A percentile compares a stretch with the other conserved stretches of the same genome.
These are phyloP conservation scores for Polyodon spathula DNA, from an alignment of 2,113 vertebrate species.

Conservation along the genomic window DNA sequence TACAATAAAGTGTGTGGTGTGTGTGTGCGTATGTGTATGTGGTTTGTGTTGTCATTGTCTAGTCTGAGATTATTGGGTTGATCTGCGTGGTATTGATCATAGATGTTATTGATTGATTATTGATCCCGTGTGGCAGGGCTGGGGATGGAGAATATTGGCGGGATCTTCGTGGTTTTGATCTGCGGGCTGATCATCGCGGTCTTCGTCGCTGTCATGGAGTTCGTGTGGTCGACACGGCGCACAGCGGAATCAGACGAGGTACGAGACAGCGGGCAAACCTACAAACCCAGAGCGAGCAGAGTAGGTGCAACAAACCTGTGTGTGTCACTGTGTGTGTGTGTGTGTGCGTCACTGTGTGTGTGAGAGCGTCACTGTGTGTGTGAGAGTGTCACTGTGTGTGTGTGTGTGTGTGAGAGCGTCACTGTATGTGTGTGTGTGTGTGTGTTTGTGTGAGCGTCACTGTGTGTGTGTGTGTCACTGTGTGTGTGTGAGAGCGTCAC, in stretches of 20 bases:
- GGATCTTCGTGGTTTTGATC: constrained; percentile 83
- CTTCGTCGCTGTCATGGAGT: constrained; percentile 84
- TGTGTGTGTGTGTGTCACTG: constrained; percentile 15
- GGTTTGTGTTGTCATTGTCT: no score
- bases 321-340: constrained; percentile 18
- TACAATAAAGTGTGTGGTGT: no score
- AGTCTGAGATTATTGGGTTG: no score
- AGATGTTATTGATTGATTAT: no score
- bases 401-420: not conserved
- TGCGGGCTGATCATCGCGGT: constrained; percentile 83
- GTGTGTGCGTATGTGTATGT: no score
- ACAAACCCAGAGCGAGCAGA: constrained; percentile 62
- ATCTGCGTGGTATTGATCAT: no score
- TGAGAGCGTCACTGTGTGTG: constrained; percentile 47
- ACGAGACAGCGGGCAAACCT: constrained; percentile 52
- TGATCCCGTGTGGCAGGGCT: constrained; percentile 42
- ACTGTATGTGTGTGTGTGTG: constrained; percentile 31
- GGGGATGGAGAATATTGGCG: constrained; percentile 85
- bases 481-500: constrained; percentile 12
- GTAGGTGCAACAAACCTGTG: no score
- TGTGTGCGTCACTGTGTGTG: not conserved
- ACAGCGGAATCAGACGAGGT: constrained; percentile 76
- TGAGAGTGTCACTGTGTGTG: constrained; percentile 22
- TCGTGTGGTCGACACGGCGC: constrained; percentile 78
- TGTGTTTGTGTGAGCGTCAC: not conserved